Evolutionary conservation across 2,888 invertebrate species (phyloP).

Genomic region (Parasteatoda lunata): DNA sequence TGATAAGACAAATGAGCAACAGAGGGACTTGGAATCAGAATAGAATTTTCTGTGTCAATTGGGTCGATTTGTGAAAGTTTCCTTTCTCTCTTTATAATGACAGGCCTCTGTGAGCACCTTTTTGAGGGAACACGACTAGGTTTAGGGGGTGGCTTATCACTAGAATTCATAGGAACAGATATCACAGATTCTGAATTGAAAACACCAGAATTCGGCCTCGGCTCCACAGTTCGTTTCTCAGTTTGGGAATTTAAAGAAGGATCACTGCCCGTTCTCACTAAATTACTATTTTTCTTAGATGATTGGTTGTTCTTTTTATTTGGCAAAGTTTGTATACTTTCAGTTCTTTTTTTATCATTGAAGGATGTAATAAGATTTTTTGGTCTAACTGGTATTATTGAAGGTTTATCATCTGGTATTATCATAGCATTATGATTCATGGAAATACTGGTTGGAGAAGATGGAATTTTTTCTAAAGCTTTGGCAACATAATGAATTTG

Average conservation of each 20-base stretch:
- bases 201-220: constrained; percentile 62
- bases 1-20: constrained; percentile 13
- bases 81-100: constrained; percentile 37
- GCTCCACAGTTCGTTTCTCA: constrained; percentile 78
- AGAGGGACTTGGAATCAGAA: constrained; percentile 16
- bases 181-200: constrained; percentile 68
- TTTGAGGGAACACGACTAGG: constrained; percentile 76
- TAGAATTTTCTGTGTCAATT: constrained; percentile 11
- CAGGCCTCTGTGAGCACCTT: constrained; percentile 65
- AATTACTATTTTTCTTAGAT: constrained; percentile 22
- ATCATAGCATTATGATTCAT: not conserved
- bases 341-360: not conserved
- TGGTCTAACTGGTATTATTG: not conserved
- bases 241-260: constrained; percentile 78
- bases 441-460: not conserved
- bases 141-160: constrained; percentile 74
- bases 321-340: not conserved
- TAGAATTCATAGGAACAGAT: constrained; percentile 39
- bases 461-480: constrained; percentile 56
- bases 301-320: not conserved
- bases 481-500: constrained; percentile 66
- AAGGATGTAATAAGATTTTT: not conserved
- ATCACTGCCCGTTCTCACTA: constrained; percentile 79
- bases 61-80: constrained; percentile 20
- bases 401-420: not conserved